A percentile compares a stretch with the other conserved stretches of the same genome.
Evolutionary conservation across 2,113 vertebrate species (phyloP).

Genomic region (Oreotrochilus melanogaster): DNA sequence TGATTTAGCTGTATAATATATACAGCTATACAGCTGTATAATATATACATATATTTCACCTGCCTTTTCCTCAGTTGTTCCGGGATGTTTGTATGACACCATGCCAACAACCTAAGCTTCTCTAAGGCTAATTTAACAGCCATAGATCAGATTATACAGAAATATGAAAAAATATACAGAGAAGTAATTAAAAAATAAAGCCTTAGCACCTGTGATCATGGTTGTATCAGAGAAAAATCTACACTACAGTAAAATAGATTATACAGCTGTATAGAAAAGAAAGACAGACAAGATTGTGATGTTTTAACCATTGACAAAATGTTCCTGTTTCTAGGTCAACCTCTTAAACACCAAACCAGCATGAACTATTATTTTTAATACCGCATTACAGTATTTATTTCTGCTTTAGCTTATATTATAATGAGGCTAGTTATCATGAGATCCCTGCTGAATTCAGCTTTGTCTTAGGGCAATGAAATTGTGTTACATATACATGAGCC

Average conservation of each 20-base stretch:
- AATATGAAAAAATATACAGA: neutral
- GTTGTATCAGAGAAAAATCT: neutral
- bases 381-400: neutral
- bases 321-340: neutral
- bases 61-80: neutral
- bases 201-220: neutral
- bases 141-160: neutral
- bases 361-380: conserved; percentile 16
- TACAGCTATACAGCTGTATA: no score
- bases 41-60: neutral
- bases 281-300: neutral
- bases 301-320: neutral
- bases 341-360: neutral
- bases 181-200: neutral
- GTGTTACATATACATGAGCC: neutral
- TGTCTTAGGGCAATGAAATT: conserved; percentile 1
- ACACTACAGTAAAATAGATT: neutral
- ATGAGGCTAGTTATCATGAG: neutral
- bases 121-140: neutral
- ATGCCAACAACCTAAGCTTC: neutral
- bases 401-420: conserved; percentile 3
- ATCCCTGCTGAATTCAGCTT: conserved; percentile 2
- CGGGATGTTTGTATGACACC: neutral
- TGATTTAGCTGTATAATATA: neutral
- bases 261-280: neutral